phyloP scores from a whole-genome alignment of 2,888 invertebrate species.

The Agrotis exclamationis region DNA sequence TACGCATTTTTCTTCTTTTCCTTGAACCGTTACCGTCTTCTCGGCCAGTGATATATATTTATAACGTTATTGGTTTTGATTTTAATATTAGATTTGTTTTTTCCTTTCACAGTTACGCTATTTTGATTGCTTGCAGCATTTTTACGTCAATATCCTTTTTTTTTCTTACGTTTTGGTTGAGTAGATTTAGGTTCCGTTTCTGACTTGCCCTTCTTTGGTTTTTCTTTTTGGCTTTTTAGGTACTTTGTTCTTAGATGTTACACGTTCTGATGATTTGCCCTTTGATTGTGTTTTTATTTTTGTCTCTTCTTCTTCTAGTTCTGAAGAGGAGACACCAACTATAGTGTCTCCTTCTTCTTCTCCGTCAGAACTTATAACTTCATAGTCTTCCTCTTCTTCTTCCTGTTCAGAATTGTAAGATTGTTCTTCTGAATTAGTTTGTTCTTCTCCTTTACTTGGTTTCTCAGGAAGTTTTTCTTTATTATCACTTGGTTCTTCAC shows the following conservation, averaged over 20 bases:
- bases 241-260: not conserved
- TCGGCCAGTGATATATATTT: constrained; percentile 18
- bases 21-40: not conserved
- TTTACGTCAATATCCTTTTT: not conserved
- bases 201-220: constrained; percentile 12
- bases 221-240: constrained; percentile 20
- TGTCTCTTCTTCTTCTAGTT: not conserved
- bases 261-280: not conserved
- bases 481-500: constrained; percentile 11
- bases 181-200: not conserved
- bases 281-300: constrained; percentile 2
- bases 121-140: constrained; percentile 27
- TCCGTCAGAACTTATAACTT: not conserved
- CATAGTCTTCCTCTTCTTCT: not conserved
- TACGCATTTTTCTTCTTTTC: constrained; percentile 11
- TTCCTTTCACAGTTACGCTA: constrained; percentile 8
- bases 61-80: constrained; percentile 22
- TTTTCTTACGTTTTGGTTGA: not conserved
- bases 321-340: too few species aligned
- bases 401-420: not conserved
- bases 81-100: too few species aligned
- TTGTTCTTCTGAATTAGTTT: not conserved
- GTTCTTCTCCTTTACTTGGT: not conserved
- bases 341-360: not conserved
- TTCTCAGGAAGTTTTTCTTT: not conserved